Base-by-base conservation (phyloP, 1,140 invertebrate genomes). In the Formica exsecta region DNA sequence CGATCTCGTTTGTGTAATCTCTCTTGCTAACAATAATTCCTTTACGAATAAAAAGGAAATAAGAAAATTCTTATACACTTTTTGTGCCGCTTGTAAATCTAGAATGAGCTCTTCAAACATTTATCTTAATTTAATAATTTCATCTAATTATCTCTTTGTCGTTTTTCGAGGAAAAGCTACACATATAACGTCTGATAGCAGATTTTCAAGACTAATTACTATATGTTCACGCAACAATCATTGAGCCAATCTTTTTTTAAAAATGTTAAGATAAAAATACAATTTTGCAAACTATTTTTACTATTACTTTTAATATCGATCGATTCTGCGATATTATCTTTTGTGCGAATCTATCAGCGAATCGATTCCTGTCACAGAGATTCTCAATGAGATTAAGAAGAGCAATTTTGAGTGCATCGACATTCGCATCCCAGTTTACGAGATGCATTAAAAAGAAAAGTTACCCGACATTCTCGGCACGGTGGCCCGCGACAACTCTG, bases 331-430 rank as follows among this genome's bases (percentile, higher is more conserved):
- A 44, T 32, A 76, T 76, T 74, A 74, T 62, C 62, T 64, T 62
- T 5, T 19, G 13, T 16, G 16, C 16, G 8, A 76, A 8, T 51
- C 48, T 62, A 7, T 32, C 9, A 25, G 19, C 32, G 19, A 11
- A 29, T 29, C 59, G 41, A 51, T 25, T 70, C 25, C 38, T 16
- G 44, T 13, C 11, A 19, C 16, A 25, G 61, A 68, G 62, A 79
- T 79, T 79, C 62, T 79, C 29, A n/a, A 57, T 25, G 64, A 38
- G 76, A 41, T 80, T 70, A 51, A 66, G n/a, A 51, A 22, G 19
- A n/a, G 38, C 9, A 68, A 66, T 79, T 70, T 22, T 36, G 54
- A 7, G 2, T 77, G 41, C 38, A 77, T 65, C 59, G 59, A 41
- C 57, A 36, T 62, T 76, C 57, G 32, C 73, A 75, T 75, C 1